These are phyloP conservation scores for Ecliptopera silaceata DNA, from an alignment of 2,888 invertebrate genomes.

Conservation along the genomic window DNA sequence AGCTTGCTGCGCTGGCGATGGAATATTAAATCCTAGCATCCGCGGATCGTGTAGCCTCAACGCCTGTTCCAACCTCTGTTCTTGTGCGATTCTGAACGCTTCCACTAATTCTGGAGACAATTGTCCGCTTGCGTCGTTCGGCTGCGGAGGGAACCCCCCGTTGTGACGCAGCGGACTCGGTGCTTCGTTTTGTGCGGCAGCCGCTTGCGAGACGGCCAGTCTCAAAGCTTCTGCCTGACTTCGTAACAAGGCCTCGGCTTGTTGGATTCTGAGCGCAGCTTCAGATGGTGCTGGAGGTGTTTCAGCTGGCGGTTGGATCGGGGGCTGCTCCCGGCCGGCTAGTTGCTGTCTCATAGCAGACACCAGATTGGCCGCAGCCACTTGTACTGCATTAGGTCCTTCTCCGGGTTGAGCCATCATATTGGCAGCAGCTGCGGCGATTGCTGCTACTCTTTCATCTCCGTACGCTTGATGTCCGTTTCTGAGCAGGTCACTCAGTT, in stretches of 20 bases:
- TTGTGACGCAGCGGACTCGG: constrained; percentile 75
- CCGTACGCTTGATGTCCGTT: constrained; percentile 86
- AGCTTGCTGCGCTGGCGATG: constrained; percentile 72
- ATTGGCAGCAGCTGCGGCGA: constrained; percentile 86
- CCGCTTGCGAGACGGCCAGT: constrained; percentile 90
- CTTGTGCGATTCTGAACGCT: constrained; percentile 87
- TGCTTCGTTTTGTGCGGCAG: constrained; percentile 77
- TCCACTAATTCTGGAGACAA: constrained; percentile 88
- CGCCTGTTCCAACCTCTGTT: constrained; percentile 92
- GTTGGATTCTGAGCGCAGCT: constrained; percentile 87
- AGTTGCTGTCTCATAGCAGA: constrained; percentile 88
- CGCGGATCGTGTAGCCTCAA: constrained; percentile 92
- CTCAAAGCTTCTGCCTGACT: constrained; percentile 94
- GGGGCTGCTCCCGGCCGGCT: constrained; percentile 73
- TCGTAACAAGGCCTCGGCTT: constrained; percentile 90
- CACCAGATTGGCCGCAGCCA: constrained; percentile 89
- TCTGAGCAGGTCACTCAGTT: constrained; percentile 83
- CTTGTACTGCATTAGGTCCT: constrained; percentile 86
- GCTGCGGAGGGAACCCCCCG: constrained; percentile 73
- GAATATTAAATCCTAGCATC: constrained; percentile 89
- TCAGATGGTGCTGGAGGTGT: constrained; percentile 92
- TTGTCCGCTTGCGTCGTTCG: constrained; percentile 78
- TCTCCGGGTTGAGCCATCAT: constrained; percentile 85
- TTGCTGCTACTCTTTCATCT: constrained; percentile 87
- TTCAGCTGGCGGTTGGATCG: constrained; percentile 88